Conservation (phyloP, 2,888 invertebrate species). For the Trypoxylon attenuatum region DNA sequence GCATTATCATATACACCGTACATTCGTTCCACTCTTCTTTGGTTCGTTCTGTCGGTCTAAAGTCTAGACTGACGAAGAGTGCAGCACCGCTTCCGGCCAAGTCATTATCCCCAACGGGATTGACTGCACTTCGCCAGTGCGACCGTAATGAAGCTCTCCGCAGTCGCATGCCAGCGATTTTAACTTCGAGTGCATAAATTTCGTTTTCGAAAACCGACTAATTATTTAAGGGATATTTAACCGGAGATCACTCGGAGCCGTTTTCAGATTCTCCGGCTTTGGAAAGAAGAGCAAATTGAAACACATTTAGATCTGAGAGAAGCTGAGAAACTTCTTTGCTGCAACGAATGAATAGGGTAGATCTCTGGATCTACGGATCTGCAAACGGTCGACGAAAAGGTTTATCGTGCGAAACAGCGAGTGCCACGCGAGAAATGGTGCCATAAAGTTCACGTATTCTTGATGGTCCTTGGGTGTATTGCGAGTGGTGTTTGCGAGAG, state of each 20-base stretch:
- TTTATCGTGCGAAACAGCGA: too few species aligned
- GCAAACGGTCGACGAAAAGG: too few species aligned
- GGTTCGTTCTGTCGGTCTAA: neutral
- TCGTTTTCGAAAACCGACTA: too few species aligned
- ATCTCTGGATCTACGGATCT: too few species aligned
- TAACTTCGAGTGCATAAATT: neutral
- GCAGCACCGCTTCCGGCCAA: neutral
- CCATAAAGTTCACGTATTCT: slow-evolving; percentile 8
- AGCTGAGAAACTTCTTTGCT: too few species aligned
- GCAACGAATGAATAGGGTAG: too few species aligned
- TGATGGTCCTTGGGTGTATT: slow-evolving; percentile 4
- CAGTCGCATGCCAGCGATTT: neutral
- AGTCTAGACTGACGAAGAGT: slow-evolving; percentile 1
- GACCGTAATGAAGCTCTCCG: slow-evolving; percentile 15
- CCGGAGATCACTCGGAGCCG: too few species aligned
- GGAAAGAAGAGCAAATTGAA: too few species aligned
- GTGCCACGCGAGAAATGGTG: too few species aligned
- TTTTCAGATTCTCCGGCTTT: too few species aligned
- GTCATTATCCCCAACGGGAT: slow-evolving; percentile 6
- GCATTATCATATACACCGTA: slow-evolving; percentile 22
- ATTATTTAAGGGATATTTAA: too few species aligned
- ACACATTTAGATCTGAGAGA: too few species aligned
- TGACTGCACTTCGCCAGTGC: slow-evolving; percentile 5
- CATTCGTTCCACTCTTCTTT: neutral
- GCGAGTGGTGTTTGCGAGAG: slow-evolving; percentile 1